phyloP scores from a whole-genome alignment of 2,113 vertebrate genomes.

The Lipotes vexillifer region DNA sequence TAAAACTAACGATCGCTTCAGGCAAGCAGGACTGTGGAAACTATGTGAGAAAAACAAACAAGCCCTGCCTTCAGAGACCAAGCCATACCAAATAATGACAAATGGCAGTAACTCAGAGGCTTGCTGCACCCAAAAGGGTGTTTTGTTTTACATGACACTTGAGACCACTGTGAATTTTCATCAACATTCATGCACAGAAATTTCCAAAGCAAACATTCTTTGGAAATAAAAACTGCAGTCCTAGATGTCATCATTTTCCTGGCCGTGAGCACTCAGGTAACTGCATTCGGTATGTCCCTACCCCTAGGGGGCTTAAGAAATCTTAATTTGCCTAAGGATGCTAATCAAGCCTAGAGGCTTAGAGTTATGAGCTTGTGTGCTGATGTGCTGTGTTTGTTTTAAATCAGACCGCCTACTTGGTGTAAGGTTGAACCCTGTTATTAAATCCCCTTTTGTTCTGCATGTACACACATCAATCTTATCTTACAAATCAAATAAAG shows the following conservation, averaged over 20 bases:
- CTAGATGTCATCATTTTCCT: slow-evolving; percentile 29
- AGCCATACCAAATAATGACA: not conserved
- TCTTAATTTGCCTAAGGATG: slow-evolving; percentile 49
- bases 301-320: not conserved
- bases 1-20: slow-evolving; percentile 40
- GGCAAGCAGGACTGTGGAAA: not conserved
- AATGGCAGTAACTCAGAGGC: not conserved
- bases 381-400: slow-evolving; percentile 41
- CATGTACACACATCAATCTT: slow-evolving; percentile 54
- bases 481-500: slow-evolving; percentile 57
- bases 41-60: slow-evolving; percentile 30
- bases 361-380: not conserved
- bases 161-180: not conserved
- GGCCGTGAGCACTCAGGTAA: not conserved
- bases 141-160: not conserved
- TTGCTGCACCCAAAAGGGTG: not conserved
- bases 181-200: not conserved
- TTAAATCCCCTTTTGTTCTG: slow-evolving; percentile 61
- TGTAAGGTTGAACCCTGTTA: slow-evolving; percentile 14
- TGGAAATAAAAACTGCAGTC: not conserved
- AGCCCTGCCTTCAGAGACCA: not conserved
- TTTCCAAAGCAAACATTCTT: slow-evolving; percentile 51
- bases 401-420: slow-evolving; percentile 49
- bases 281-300: not conserved
- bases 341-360: slow-evolving; percentile 43